Percentiles rank a stretch among this genome's conserved stretches.
Conservation (phyloP, 2,797 vertebrate genomes). For the Alcedo atthis region DNA sequence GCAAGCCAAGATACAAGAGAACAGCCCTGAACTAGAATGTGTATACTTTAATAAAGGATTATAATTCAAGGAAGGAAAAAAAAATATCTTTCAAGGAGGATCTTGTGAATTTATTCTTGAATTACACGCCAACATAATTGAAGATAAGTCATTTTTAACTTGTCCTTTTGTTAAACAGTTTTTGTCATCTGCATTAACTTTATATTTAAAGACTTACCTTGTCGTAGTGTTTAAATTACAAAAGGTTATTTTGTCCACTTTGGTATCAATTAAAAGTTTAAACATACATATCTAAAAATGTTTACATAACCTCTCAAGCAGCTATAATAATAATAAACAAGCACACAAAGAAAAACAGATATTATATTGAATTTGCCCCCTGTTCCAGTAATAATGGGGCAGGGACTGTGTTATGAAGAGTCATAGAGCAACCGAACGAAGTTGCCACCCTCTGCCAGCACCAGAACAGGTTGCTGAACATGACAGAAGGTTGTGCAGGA, state of each 20-base stretch:
- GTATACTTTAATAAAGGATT: conserved; percentile 99
- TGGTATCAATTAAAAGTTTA: conserved; percentile 45
- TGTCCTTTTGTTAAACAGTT: conserved; percentile 22
- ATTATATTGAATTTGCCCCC: conserved; percentile 23
- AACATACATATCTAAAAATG: conserved; percentile 21
- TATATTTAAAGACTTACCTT: conserved; percentile 12
- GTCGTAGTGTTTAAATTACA: conserved; percentile 5
- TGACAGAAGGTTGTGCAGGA: conserved; percentile 78
- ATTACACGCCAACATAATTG: not conserved
- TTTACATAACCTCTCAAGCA: conserved; percentile 50
- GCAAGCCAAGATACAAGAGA: conserved; percentile 88
- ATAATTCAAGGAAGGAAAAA: conserved; percentile 72
- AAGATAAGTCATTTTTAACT: conserved; percentile 12
- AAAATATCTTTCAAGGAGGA: not conserved
- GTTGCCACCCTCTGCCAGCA: conserved; percentile 72
- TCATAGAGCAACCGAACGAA: conserved; percentile 57
- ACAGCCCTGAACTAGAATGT: conserved; percentile 83
- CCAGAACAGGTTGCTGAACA: conserved; percentile 69
- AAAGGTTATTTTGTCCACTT: conserved; percentile 41
- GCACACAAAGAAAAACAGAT: conserved; percentile 34
- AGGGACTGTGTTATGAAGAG: not conserved
- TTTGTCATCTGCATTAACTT: conserved; percentile 23
- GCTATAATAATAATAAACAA: conserved; percentile 49
- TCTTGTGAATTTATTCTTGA: conserved; percentile 33
- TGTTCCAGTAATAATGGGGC: not conserved